Percentiles rank a stretch among this genome's conserved stretches.
Evolutionary conservation across 2,113 vertebrate species (phyloP).

Genomic region (Burhinus bistriatus): DNA sequence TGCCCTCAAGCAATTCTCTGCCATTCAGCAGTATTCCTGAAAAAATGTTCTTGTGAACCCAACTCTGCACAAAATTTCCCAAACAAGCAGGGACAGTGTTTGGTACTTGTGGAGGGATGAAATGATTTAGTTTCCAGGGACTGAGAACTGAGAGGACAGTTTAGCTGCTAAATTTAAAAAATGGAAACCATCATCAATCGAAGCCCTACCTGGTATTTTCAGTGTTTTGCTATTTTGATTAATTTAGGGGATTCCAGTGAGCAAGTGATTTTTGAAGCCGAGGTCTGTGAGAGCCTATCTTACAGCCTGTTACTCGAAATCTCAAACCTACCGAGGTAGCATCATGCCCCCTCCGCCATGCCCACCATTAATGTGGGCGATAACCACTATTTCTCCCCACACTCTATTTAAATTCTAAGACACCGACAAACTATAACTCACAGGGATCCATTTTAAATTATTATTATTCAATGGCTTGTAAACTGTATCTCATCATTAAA

Average conservation of each 20-base stretch:
- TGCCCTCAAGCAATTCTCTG: conserved; percentile 37
- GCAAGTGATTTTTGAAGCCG: background rate
- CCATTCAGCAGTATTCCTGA: background rate
- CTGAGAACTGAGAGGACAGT: background rate
- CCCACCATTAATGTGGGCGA: background rate
- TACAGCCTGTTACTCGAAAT: background rate
- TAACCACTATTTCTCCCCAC: background rate
- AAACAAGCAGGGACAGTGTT: background rate
- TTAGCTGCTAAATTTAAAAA: background rate
- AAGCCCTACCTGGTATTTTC: background rate
- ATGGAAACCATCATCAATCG: background rate
- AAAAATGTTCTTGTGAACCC: background rate
- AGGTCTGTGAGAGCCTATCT: background rate
- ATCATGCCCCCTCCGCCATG: background rate
- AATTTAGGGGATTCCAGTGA: background rate
- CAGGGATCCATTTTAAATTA: conserved; percentile 37
- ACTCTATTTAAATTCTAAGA: conserved; percentile 41
- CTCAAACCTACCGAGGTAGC: background rate
- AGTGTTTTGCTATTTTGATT: background rate
- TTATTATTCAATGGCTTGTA: conserved; percentile 65
- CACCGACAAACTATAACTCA: conserved; percentile 44
- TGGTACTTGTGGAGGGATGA: background rate
- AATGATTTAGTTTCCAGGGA: background rate
- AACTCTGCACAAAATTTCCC: background rate
- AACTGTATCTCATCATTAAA: conserved; percentile 62